A percentile compares a stretch with the other conserved stretches of the same genome.
Conservation (phyloP, 1,140 invertebrate genomes). For the Manduca sexta region DNA sequence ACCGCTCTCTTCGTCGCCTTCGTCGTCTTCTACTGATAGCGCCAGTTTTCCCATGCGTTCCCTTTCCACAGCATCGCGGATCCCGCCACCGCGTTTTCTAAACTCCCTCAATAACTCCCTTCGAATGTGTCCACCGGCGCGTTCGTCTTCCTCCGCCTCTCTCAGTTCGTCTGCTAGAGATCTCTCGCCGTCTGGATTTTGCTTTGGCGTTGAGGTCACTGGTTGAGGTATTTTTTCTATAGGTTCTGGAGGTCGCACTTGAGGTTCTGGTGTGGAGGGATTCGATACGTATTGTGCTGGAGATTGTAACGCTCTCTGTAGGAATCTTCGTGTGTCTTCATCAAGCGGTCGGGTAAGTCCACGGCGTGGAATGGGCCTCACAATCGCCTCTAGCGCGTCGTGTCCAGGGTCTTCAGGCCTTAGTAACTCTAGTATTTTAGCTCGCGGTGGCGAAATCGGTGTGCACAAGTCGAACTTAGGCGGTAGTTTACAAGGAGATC, state of each 20-base stretch:
- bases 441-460: slow-evolving; percentile 42
- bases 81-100: slow-evolving; percentile 32
- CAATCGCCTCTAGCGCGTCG: slow-evolving; percentile 58
- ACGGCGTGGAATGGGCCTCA: slow-evolving; percentile 46
- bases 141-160: slow-evolving; percentile 55
- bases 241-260: neutral
- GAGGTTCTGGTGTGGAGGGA: slow-evolving; percentile 20
- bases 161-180: slow-evolving; percentile 59
- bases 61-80: slow-evolving; percentile 47
- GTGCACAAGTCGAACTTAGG: slow-evolving; percentile 50
- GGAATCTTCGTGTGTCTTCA: slow-evolving; percentile 53
- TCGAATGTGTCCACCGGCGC: slow-evolving; percentile 28
- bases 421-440: slow-evolving; percentile 59
- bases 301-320: slow-evolving; percentile 42
- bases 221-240: slow-evolving; percentile 6
- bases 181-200: slow-evolving; percentile 19
- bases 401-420: slow-evolving; percentile 49
- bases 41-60: slow-evolving; percentile 62
- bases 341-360: slow-evolving; percentile 50
- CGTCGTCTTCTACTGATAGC: slow-evolving; percentile 65
- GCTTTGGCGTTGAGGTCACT: slow-evolving; percentile 16
- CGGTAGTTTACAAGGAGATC: slow-evolving; percentile 41
- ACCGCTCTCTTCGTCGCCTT: slow-evolving; percentile 38
- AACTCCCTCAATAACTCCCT: slow-evolving; percentile 40
- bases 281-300: slow-evolving; percentile 32